Percentiles rank a stretch among this genome's conserved stretches.
phyloP scores from a whole-genome alignment of 2,888 invertebrate species.

The Marronus borbonicus region DNA sequence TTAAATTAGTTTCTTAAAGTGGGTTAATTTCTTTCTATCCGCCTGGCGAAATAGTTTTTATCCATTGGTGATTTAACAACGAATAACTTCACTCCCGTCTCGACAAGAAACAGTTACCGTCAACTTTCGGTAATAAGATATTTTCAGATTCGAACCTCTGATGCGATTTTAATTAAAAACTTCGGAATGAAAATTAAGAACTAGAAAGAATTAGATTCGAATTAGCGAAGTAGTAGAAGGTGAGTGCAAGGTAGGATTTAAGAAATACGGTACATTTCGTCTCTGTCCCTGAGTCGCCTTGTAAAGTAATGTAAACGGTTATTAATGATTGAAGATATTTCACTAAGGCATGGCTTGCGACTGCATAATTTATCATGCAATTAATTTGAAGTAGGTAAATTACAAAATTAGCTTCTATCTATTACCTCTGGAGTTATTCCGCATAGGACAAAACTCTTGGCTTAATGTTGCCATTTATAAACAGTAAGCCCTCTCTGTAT shows the following conservation, averaged over 20 bases:
- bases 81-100: no score
- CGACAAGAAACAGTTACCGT: not conserved
- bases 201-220: no score
- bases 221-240: no score
- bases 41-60: not conserved
- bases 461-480: no score
- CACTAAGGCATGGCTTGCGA: not conserved
- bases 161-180: not conserved
- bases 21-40: not conserved
- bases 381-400: not conserved
- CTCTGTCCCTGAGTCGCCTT: not conserved
- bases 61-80: not conserved
- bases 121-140: not conserved
- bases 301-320: not conserved
- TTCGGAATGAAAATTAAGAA: not conserved
- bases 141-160: not conserved
- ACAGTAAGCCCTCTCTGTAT: no score
- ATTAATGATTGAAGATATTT: not conserved
- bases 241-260: no score
- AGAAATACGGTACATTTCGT: not conserved
- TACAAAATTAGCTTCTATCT: not conserved
- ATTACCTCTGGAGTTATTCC: no score
- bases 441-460: no score
- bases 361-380: not conserved
- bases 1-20: conserved; percentile 10